Conservation (phyloP, 92 coral and sea anemone species). For the Phenganax subtilis region DNA sequence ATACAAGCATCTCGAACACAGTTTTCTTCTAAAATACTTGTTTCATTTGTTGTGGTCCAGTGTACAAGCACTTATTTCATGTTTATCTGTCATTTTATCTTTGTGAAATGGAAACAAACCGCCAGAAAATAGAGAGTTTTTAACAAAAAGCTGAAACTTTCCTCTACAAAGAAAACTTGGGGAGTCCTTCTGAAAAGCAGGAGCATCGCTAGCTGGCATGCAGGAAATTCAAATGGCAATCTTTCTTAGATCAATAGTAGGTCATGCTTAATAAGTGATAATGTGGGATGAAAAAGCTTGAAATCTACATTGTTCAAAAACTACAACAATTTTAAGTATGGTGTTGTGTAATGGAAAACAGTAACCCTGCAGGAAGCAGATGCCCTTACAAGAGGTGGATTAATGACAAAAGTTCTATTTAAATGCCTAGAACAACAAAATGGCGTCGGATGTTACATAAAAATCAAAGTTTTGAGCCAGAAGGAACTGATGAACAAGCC, state of each 20-base stretch:
- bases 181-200: no score
- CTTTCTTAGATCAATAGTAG: no score
- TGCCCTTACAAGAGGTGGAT: not conserved
- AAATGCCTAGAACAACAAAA: slow-evolving; percentile 5
- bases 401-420: not conserved
- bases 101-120: no score
- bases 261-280: no score
- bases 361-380: not conserved
- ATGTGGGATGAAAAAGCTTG: no score
- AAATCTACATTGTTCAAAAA: no score
- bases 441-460: not conserved
- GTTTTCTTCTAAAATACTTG: not conserved
- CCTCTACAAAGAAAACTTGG: no score
- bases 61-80: not conserved
- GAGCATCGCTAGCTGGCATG: no score
- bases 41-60: not conserved
- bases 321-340: no score
- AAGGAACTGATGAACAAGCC: not conserved
- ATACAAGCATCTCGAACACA: not conserved
- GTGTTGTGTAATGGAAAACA: not conserved
- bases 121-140: no score
- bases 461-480: not conserved
- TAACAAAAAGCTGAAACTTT: no score
- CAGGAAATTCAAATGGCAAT: no score
- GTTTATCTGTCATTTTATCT: not conserved